phyloP scores from a whole-genome alignment of 2,888 invertebrate genomes.

The Aleiodes leptofemur region DNA sequence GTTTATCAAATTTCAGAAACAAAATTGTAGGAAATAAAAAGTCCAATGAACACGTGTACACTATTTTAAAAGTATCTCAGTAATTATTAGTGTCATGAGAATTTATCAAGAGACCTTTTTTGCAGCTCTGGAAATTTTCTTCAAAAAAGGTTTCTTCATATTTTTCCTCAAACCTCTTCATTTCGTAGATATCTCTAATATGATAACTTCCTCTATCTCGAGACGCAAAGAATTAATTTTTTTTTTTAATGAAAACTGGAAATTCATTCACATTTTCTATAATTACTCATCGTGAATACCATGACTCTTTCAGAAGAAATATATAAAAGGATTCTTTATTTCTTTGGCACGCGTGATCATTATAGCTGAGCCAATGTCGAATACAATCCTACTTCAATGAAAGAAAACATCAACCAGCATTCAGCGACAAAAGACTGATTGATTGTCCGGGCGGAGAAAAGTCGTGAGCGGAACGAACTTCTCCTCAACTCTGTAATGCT shows the following conservation, averaged over 20 bases:
- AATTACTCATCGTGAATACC: constrained; percentile 47
- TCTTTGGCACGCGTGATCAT: constrained; percentile 45
- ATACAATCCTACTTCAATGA: constrained; percentile 40
- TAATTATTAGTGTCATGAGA: no score
- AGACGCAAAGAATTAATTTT: no score
- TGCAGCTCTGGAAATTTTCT: no score
- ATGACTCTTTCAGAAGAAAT: constrained; percentile 55
- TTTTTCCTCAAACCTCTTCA: no score
- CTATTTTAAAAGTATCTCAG: no score
- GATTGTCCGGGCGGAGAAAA: constrained; percentile 50
- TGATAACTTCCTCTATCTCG: no score
- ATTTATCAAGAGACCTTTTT: no score
- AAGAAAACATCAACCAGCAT: constrained; percentile 47
- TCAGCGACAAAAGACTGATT: constrained; percentile 55
- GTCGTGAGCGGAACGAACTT: constrained; percentile 31
- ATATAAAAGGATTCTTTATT: constrained; percentile 20
- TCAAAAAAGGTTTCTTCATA: no score
- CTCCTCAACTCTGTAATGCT: constrained; percentile 34
- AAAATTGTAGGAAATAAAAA: no score
- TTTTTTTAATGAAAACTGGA: not conserved
- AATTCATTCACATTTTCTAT: not conserved
- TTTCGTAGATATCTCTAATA: no score
- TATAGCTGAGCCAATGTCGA: constrained; percentile 39
- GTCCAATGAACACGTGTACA: no score
- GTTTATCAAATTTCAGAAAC: no score